Evolutionary conservation across 2,888 invertebrate species (phyloP).

Genomic region (Tolmerus cingulatus): DNA sequence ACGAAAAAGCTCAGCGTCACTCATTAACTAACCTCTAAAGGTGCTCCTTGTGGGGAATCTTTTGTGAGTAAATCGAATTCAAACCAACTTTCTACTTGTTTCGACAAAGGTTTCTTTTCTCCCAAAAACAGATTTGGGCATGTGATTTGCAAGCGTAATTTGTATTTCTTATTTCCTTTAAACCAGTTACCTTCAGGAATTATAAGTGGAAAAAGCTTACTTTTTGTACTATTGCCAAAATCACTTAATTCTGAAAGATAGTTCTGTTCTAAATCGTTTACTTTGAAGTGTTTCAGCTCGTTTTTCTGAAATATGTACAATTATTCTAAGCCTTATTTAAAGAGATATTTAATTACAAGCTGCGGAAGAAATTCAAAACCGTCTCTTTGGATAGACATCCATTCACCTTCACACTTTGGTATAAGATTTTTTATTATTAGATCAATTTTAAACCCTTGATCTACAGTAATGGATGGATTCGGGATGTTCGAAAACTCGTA

Average conservation of each 20-base stretch:
- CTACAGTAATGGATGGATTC: not conserved
- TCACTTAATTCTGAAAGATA: not conserved
- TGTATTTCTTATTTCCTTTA: not conserved
- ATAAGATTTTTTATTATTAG: not conserved
- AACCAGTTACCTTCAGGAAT: not conserved
- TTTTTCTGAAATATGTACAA: not conserved
- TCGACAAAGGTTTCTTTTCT: not conserved
- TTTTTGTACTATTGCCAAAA: not conserved
- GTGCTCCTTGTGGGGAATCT: not conserved
- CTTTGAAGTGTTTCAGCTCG: not conserved
- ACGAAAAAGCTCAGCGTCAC: too few relatives aligned
- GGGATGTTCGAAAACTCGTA: not conserved
- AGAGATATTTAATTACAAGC: not conserved
- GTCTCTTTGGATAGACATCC: not conserved
- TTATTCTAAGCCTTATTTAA: not conserved
- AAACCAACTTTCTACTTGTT: not conserved
- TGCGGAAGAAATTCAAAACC: not conserved
- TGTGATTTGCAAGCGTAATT: not conserved
- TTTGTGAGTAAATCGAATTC: conserved; percentile 7
- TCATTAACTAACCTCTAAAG: not conserved
- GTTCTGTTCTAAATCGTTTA: not conserved
- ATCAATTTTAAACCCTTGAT: not conserved
- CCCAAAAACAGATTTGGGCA: not conserved
- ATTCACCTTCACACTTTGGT: not conserved
- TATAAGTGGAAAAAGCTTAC: not conserved